phyloP scores from a whole-genome alignment of 2,888 invertebrate genomes.

The Apodemia duryi region DNA sequence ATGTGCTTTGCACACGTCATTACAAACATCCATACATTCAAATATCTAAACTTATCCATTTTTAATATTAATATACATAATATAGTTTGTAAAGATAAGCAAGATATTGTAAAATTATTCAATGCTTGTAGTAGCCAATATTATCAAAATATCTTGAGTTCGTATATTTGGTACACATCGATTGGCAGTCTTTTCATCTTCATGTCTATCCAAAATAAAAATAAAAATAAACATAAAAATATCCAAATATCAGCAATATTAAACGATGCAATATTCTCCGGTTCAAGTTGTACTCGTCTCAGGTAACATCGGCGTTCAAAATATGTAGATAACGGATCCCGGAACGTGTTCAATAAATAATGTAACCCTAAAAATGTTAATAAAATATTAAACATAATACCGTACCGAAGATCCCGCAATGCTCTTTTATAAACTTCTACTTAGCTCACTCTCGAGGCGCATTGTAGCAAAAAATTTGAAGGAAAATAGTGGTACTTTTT shows the following conservation, averaged over 20 bases:
- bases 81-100: too few species aligned
- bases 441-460: conserved; percentile 21
- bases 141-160: too few species aligned
- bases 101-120: too few species aligned
- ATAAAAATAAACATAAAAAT: too few species aligned
- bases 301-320: conserved; percentile 22
- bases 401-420: conserved; percentile 26
- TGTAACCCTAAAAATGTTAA: conserved; percentile 40
- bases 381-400: conserved; percentile 36
- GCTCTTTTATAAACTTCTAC: conserved; percentile 32
- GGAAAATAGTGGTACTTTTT: conserved; percentile 22
- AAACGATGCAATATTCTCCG: conserved; percentile 19
- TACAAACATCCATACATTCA: too few species aligned
- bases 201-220: too few species aligned
- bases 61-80: too few species aligned
- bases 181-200: too few species aligned
- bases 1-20: too few species aligned
- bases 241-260: conserved; percentile 15
- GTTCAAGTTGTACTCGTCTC: conserved; percentile 20
- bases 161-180: too few species aligned
- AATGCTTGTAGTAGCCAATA: too few species aligned
- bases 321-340: conserved; percentile 20
- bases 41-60: too few species aligned
- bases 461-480: conserved; percentile 23
- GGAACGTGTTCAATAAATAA: conserved; percentile 34